Conservation (phyloP, 2,888 invertebrate species). For the Steinernema hermaphroditum region DNA sequence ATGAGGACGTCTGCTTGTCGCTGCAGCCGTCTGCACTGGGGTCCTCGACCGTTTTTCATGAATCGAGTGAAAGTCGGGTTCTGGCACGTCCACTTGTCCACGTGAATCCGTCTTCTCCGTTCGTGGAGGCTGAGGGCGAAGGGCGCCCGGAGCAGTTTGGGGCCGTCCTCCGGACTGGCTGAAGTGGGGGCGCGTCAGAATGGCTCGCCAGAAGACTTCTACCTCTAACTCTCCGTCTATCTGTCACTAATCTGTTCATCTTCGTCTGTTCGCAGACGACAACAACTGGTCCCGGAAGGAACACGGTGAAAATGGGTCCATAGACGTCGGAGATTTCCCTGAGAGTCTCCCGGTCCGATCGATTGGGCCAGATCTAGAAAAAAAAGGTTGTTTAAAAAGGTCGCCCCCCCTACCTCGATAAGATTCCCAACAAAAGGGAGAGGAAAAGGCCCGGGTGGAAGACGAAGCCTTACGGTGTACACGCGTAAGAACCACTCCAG, state of each 20-base stretch:
- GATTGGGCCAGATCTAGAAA: neutral
- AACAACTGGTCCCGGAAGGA: conserved; percentile 49
- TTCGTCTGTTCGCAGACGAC: conserved; percentile 42
- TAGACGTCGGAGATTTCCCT: conserved; percentile 37
- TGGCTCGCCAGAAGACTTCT: neutral
- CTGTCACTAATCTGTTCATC: neutral
- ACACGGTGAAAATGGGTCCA: conserved; percentile 59
- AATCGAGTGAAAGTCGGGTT: neutral
- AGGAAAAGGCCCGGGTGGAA: conserved; percentile 46
- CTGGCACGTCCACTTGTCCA: conserved; percentile 20
- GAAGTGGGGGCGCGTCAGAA: neutral
- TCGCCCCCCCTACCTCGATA: conserved; percentile 34
- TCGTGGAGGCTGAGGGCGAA: neutral
- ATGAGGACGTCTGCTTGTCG: neutral
- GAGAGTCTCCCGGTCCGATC: neutral
- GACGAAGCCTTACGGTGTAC: neutral
- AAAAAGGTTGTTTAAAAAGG: neutral
- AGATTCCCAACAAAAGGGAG: conserved; percentile 51
- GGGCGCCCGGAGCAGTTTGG: neutral
- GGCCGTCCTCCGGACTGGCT: neutral
- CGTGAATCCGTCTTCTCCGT: neutral
- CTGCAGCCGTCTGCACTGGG: neutral
- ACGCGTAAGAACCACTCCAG: neutral
- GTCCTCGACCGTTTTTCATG: neutral
- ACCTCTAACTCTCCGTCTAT: neutral